Evolutionary conservation across 2,113 vertebrate genomes (phyloP), one percentile per base, ranked within the genome.

Genomic region (Jaculus jaculus): DNA sequence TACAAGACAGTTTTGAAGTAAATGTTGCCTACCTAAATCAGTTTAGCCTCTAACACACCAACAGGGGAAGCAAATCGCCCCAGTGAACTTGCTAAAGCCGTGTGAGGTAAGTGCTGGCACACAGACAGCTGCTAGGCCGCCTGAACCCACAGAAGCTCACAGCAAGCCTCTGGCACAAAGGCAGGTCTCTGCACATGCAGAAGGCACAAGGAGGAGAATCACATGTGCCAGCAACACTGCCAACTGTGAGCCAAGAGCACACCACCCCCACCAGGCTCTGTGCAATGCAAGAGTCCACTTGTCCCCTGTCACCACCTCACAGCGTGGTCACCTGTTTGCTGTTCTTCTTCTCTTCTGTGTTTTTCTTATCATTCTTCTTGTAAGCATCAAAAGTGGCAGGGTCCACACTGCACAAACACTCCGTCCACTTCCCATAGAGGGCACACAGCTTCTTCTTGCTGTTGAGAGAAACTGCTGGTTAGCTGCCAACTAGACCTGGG

Each of bases 381-480:
- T 99, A 98, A 92, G 99, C 97, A 1, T 99, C 99, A 0, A 99
- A 99, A 0, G 98, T 96, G 42, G 98, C 97, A 1, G 98, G 97
- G 95, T 99, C 99, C 23, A 99, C 98, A 3, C 98, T 98, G 97
- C 99, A 99, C 37, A 99, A 97, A 93, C 99, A 99, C 94, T 99
- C 99, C 0, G 99, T 99, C 99, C 99, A 99, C 96, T 99, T 99
- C 84, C 99, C 99, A 28, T 99, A 99, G 37, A 99, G 98, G 0
- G 99, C 98, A 95, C 99, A 99, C 7, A 99, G 97, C 94, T 99
- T 99, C 98, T 98, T 99, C 97, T 99, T 99, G 98, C 99, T 99
- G 98, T 37, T 58, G 89, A 94, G 88, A 96, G 77, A 96, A 58
- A 93, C 0, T 16, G 58, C 85, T 51, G n/a, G 24, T 96, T 37